phyloP scores from a whole-genome alignment of 2,888 invertebrate species.

The Caenorhabditis sp. region DNA sequence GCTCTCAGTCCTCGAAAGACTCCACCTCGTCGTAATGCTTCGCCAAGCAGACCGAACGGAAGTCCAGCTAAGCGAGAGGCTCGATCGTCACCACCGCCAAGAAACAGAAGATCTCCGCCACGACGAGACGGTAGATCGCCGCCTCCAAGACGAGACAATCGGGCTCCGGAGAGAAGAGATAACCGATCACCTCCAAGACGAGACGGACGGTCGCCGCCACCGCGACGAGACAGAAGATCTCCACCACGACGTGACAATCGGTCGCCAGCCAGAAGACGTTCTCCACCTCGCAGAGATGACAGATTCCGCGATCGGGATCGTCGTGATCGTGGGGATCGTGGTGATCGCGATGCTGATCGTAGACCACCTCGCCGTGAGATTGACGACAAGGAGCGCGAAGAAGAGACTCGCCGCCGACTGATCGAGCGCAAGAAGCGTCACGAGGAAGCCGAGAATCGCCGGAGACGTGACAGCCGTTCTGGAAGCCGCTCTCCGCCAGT shows the following conservation, averaged over 20 bases:
- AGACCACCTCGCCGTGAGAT: conserved; percentile 28
- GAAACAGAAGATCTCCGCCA: conserved; percentile 21
- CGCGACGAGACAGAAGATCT: conserved; percentile 15
- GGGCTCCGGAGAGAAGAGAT: conserved; percentile 32
- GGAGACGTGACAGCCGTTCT: neutral
- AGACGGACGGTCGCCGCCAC: neutral
- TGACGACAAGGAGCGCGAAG: conserved; percentile 57
- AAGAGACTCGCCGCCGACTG: conserved; percentile 58
- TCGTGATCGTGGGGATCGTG: conserved; percentile 24
- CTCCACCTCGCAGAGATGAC: conserved; percentile 16
- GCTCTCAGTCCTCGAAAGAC: conserved; percentile 63
- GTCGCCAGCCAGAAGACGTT: conserved; percentile 38
- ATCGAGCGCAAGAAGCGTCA: conserved; percentile 54
- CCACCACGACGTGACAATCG: conserved; percentile 20
- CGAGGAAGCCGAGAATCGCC: conserved; percentile 50
- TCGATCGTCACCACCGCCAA: too few relatives aligned
- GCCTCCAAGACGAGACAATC: conserved; percentile 2
- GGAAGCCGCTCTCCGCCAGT: conserved; percentile 12
- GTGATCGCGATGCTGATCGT: conserved; percentile 24
- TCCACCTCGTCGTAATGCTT: conserved; percentile 48
- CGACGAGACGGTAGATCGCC: conserved; percentile 44
- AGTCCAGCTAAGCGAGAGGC: neutral
- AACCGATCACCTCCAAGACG: conserved; percentile 28
- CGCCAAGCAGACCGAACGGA: neutral
- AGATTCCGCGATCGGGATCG: conserved; percentile 2